Conservation (phyloP, 2,797 vertebrate species). For the Lateolabrax maculatus region DNA sequence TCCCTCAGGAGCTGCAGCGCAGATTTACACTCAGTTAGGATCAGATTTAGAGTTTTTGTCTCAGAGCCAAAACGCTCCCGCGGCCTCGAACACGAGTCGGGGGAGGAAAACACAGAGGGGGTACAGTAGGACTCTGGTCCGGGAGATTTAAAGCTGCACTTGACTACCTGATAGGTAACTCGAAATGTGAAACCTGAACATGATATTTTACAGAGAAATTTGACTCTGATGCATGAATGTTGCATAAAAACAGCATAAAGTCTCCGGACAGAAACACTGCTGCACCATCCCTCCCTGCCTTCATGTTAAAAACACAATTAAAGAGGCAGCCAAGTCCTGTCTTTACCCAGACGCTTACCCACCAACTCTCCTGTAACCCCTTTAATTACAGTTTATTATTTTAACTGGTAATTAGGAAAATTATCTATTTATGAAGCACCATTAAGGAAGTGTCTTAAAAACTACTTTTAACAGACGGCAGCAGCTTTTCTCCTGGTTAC, state of each 20-base stretch:
- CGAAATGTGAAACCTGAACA: background rate
- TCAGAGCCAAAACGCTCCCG: background rate
- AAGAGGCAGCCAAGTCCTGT: background rate
- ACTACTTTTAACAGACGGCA: too few relatives aligned
- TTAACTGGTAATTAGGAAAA: conserved; percentile 5
- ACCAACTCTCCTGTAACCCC: background rate
- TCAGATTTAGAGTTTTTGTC: background rate
- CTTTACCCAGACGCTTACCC: background rate
- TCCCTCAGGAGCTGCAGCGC: background rate
- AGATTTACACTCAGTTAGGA: conserved; percentile 6
- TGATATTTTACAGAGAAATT: background rate
- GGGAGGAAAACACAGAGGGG: background rate
- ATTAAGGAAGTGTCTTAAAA: background rate
- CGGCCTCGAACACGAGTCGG: background rate
- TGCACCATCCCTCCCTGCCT: background rate
- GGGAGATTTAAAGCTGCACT: conserved; percentile 4
- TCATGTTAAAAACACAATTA: background rate
- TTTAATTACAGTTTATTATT: background rate
- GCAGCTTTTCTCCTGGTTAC: background rate
- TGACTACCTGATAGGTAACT: background rate
- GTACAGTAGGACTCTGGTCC: background rate
- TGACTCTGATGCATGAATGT: background rate
- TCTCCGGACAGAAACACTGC: background rate
- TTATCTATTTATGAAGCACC: conserved; percentile 6
- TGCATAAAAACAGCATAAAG: background rate